Conservation (phyloP, 2,888 invertebrate species). For the Catocala nupta region DNA sequence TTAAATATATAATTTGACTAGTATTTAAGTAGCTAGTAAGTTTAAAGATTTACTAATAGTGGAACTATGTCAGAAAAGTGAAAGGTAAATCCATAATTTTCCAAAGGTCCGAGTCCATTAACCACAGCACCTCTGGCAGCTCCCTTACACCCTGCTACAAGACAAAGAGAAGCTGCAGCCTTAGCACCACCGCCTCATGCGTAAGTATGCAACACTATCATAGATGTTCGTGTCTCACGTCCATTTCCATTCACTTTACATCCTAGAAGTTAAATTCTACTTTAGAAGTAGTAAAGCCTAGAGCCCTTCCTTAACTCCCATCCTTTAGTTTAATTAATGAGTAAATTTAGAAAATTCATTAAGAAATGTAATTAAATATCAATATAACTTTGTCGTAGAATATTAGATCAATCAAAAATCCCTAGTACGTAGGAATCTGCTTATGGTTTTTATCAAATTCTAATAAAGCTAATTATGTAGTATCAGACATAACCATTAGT, state of each 20-base stretch:
- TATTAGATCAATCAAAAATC: background rate
- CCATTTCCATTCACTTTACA: constrained; percentile 81
- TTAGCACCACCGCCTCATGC: constrained; percentile 82
- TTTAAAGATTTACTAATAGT: too few relatives aligned
- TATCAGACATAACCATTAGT: constrained; percentile 66
- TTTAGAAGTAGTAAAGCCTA: constrained; percentile 35
- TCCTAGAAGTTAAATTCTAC: constrained; percentile 59
- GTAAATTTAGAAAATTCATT: constrained; percentile 7
- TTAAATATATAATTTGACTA: too few relatives aligned
- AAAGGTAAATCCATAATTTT: constrained; percentile 2
- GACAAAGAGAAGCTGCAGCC: constrained; percentile 78
- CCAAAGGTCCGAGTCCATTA: constrained; percentile 72
- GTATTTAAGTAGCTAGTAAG: too few relatives aligned
- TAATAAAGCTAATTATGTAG: constrained; percentile 55
- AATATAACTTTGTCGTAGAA: background rate
- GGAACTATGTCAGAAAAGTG: too few relatives aligned
- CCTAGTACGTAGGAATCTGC: constrained; percentile 9
- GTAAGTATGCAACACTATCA: constrained; percentile 66
- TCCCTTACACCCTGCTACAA: constrained; percentile 79
- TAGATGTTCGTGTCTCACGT: constrained; percentile 55
- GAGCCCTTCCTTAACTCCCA: constrained; percentile 20
- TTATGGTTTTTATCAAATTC: constrained; percentile 40
- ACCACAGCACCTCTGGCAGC: constrained; percentile 80
- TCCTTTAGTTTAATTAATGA: constrained; percentile 6
- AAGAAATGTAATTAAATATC: background rate